phyloP scores from a whole-genome alignment of 2,113 vertebrate genomes.

The Platichthys stellatus region DNA sequence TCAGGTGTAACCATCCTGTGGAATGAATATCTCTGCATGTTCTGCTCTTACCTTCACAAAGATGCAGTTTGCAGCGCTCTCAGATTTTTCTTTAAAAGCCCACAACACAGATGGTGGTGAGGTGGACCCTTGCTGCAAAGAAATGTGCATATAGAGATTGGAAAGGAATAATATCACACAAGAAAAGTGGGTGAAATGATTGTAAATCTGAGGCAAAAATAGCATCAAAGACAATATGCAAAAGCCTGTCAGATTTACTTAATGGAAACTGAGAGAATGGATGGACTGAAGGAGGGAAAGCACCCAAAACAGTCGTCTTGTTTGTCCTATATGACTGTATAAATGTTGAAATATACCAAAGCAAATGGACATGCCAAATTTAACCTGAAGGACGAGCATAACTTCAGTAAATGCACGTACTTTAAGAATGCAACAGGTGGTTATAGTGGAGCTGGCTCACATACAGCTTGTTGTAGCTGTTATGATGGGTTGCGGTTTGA shows the following conservation, averaged over 20 bases:
- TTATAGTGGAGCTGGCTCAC: constrained; percentile 10
- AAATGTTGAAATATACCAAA: neutral
- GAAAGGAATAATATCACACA: no score
- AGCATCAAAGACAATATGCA: no score
- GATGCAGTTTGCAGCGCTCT: neutral
- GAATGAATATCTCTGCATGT: neutral
- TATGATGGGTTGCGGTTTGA: constrained; percentile 72
- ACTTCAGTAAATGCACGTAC: constrained; percentile 49
- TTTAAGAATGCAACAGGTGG: constrained; percentile 76
- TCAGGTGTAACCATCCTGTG: neutral
- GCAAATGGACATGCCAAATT: neutral
- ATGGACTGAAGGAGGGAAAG: neutral
- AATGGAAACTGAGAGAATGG: neutral
- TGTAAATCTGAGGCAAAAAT: no score
- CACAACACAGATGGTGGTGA: neutral
- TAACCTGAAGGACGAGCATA: constrained; percentile 24
- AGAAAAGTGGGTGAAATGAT: no score
- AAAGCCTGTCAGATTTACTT: no score
- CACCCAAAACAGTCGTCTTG: no score
- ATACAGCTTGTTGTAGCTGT: constrained; percentile 68
- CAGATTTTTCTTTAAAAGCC: neutral
- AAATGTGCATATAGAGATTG: no score
- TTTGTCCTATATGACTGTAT: no score
- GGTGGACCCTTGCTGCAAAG: no score
- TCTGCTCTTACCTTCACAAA: neutral